Evolutionary conservation across 2,113 vertebrate species (phyloP).

Genomic region (Cryptomyrus ogoouensis): DNA sequence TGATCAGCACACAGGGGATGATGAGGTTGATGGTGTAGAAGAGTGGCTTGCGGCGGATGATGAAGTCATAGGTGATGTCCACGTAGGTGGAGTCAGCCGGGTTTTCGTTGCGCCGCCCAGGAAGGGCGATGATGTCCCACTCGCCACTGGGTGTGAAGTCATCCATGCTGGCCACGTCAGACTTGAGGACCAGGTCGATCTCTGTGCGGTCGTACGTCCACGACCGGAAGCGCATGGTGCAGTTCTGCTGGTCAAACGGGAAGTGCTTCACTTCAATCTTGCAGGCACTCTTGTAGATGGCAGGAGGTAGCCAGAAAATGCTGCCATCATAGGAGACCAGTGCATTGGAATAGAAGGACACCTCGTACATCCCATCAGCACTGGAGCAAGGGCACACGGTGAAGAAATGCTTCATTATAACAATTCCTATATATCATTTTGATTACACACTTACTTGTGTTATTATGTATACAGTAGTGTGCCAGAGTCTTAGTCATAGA

Average conservation of each 20-base stretch:
- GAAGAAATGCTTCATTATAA: not conserved
- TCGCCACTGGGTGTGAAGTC: conserved; percentile 93
- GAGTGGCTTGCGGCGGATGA: conserved; percentile 87
- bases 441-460: not conserved
- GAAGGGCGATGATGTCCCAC: conserved; percentile 90
- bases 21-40: conserved; percentile 97
- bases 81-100: conserved; percentile 82
- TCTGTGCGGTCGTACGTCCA: conserved; percentile 93
- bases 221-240: conserved; percentile 91
- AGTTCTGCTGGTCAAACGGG: conserved; percentile 96
- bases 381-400: conserved; percentile 45
- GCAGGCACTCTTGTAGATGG: conserved; percentile 95
- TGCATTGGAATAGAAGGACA: conserved; percentile 95
- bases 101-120: conserved; percentile 84
- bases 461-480: not conserved
- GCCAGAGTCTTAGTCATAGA: not conserved
- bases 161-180: conserved; percentile 85
- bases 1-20: conserved; percentile 90
- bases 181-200: conserved; percentile 84
- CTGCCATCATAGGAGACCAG: conserved; percentile 91
- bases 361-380: conserved; percentile 92
- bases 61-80: conserved; percentile 94
- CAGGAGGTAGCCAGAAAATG: conserved; percentile 92
- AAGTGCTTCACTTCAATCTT: conserved; percentile 96
- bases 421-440: not conserved